A percentile compares a stretch with the other conserved stretches of the same genome.
Conservation (phyloP, 2,888 invertebrate genomes). For the Tridacna crocea region DNA sequence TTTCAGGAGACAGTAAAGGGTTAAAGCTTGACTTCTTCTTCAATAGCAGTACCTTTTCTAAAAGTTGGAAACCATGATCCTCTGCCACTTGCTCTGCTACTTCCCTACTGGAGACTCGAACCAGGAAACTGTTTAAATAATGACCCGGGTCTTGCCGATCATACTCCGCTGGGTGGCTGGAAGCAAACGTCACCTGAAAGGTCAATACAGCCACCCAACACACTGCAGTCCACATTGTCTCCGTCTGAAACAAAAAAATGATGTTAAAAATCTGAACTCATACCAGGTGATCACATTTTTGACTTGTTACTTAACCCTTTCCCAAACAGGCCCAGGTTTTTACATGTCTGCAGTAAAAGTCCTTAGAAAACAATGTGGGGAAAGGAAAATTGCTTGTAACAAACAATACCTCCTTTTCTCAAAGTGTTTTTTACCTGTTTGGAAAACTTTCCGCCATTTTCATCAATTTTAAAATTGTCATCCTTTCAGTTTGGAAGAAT, state of each 20-base stretch:
- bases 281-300: background rate
- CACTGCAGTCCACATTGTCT: slow-evolving; percentile 5
- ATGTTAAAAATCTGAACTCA: background rate
- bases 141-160: slow-evolving; percentile 54
- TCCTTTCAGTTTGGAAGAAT: too few relatives aligned
- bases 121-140: slow-evolving; percentile 65
- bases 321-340: background rate
- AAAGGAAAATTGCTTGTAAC: too few relatives aligned
- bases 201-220: slow-evolving; percentile 21
- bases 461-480: too few relatives aligned
- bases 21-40: too few relatives aligned
- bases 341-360: background rate
- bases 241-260: background rate
- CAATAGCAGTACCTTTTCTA: slow-evolving; percentile 63
- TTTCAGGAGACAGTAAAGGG: too few relatives aligned
- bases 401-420: too few relatives aligned
- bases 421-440: too few relatives aligned
- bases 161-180: slow-evolving; percentile 26
- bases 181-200: slow-evolving; percentile 30
- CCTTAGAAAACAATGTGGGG: too few relatives aligned
- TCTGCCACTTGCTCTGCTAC: slow-evolving; percentile 72
- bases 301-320: background rate
- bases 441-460: too few relatives aligned
- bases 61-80: slow-evolving; percentile 72
- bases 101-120: slow-evolving; percentile 59